A percentile compares a stretch with the other conserved stretches of the same genome.
Evolutionary conservation across 2,113 vertebrate genomes (phyloP).

Genomic region (Calidris pygmaea): DNA sequence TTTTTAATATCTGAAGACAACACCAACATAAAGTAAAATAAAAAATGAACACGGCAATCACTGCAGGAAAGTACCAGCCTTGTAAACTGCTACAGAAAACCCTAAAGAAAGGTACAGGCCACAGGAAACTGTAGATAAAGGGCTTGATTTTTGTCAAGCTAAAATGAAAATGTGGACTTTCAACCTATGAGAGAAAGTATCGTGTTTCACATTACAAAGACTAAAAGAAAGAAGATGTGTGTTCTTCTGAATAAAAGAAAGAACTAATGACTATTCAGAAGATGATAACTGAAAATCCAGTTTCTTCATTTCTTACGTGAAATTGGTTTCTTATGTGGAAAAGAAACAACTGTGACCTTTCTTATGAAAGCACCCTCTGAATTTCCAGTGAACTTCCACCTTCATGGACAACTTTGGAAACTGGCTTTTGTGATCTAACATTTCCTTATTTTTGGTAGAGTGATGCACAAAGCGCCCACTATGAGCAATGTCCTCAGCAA

Average conservation of each 20-base stretch:
- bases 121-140: background rate
- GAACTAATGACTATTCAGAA: background rate
- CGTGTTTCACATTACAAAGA: background rate
- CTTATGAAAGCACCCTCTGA: background rate
- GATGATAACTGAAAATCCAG: background rate
- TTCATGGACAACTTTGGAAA: background rate
- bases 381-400: background rate
- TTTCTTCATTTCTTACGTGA: background rate
- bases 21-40: background rate
- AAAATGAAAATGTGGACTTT: background rate
- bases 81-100: background rate
- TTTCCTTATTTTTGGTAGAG: background rate
- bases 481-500: background rate
- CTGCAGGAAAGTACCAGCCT: background rate
- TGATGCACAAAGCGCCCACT: too few relatives aligned
- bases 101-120: background rate
- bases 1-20: background rate
- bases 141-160: background rate
- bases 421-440: background rate
- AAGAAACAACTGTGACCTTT: background rate
- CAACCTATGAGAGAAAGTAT: background rate
- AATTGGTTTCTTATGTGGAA: background rate
- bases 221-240: background rate
- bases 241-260: background rate
- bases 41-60: background rate